A percentile compares a stretch with the other conserved stretches of the same genome.
These are phyloP conservation scores for Mormyrus proboscirostris DNA, from an alignment of 2,797 vertebrate genomes.

Conservation along the genomic window DNA sequence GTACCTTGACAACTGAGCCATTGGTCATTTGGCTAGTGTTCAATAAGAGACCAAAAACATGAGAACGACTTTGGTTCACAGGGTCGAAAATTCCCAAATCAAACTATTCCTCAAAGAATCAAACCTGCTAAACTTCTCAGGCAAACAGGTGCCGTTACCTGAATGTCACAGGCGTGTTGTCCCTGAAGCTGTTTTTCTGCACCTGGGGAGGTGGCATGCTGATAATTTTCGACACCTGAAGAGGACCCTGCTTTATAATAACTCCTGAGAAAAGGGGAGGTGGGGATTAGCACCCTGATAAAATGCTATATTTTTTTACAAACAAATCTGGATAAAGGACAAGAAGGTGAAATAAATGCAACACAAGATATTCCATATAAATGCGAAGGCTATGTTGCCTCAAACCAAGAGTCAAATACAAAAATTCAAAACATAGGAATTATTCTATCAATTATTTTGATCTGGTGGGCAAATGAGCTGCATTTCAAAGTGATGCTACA, in stretches of 20 bases:
- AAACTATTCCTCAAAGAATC: neutral
- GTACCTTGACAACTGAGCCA: neutral
- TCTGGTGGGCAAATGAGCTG: neutral
- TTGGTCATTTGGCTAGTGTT: neutral
- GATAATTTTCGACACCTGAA: constrained; percentile 38
- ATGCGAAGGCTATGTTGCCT: neutral
- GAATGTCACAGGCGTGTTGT: constrained; percentile 48
- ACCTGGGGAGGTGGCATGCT: constrained; percentile 25
- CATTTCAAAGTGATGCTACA: neutral
- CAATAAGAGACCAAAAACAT: neutral
- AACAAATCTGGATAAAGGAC: neutral
- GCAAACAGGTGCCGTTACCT: constrained; percentile 44
- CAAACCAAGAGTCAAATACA: neutral
- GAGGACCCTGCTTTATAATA: constrained; percentile 34
- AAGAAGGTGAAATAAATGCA: neutral
- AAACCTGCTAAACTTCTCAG: neutral
- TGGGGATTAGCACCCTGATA: neutral
- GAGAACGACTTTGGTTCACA: neutral
- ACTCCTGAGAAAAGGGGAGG: constrained; percentile 23
- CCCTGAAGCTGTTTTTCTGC: constrained; percentile 40
- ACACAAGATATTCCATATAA: neutral
- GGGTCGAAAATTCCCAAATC: neutral
- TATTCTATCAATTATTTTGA: neutral
- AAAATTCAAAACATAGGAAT: neutral
- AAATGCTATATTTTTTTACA: neutral